phyloP scores from a whole-genome alignment of 1,140 invertebrate species.

The Chymomyza costata region DNA sequence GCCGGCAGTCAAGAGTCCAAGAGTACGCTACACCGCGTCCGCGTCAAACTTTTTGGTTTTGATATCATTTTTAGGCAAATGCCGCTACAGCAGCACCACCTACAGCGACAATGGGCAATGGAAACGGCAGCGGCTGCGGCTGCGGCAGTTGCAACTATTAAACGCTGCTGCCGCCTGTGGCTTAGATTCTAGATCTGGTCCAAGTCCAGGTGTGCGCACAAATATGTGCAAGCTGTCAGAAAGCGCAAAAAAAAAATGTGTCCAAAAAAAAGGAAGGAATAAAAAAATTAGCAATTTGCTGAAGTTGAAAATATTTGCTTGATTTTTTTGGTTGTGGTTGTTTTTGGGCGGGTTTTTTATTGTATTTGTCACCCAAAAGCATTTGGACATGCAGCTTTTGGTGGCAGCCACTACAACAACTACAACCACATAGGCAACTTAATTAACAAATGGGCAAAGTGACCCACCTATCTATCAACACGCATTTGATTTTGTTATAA shows the following conservation, averaged over 20 bases:
- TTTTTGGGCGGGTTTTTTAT: background rate
- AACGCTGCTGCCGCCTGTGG: background rate
- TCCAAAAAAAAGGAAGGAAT: constrained; percentile 30
- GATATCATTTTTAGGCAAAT: constrained; percentile 43
- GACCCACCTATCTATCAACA: too few species aligned
- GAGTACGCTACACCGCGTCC: constrained; percentile 29
- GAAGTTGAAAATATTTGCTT: constrained; percentile 33
- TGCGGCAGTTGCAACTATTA: constrained; percentile 18
- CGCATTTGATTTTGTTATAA: too few species aligned
- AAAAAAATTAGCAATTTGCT: constrained; percentile 32
- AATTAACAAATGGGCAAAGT: constrained; percentile 30
- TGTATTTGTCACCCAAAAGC: constrained; percentile 11
- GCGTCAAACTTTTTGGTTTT: too few species aligned
- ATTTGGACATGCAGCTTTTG: constrained; percentile 8
- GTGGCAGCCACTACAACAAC: constrained; percentile 1
- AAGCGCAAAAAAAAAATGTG: constrained; percentile 16
- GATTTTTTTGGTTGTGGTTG: background rate
- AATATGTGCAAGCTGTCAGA: constrained; percentile 47
- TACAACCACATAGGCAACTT: constrained; percentile 37
- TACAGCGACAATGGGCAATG: constrained; percentile 24
- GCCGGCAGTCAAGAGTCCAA: constrained; percentile 12
- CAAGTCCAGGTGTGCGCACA: constrained; percentile 57
- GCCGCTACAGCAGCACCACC: constrained; percentile 38
- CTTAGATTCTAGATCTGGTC: constrained; percentile 60
- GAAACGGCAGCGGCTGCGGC: background rate